phyloP scores from a whole-genome alignment of 2,797 vertebrate species.

The Heliangelus exortis region DNA sequence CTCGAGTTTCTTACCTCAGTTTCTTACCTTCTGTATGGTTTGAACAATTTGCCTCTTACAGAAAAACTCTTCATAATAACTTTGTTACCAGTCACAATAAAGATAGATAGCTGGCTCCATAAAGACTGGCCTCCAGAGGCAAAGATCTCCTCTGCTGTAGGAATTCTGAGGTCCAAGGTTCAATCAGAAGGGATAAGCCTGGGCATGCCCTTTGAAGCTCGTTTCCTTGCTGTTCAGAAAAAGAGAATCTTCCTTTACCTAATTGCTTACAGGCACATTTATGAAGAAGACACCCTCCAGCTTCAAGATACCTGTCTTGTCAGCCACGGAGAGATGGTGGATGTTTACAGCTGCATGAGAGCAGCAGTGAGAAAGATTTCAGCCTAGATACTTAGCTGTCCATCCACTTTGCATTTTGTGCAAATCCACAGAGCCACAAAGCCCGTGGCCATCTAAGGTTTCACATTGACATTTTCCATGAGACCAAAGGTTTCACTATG shows the following conservation, averaged over 20 bases:
- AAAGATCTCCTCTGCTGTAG: neutral
- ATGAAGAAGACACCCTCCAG: neutral
- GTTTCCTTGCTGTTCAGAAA: neutral
- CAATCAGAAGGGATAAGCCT: neutral
- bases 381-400: neutral
- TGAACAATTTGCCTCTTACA: neutral
- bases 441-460: neutral
- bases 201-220: neutral
- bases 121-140: neutral
- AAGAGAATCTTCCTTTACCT: neutral
- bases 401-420: neutral
- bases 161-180: neutral
- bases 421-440: constrained; percentile 40
- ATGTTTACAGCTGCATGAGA: neutral
- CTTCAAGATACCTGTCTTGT: neutral
- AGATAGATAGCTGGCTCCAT: neutral
- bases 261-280: neutral
- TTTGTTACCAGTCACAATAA: neutral
- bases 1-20: neutral
- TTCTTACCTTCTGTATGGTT: neutral
- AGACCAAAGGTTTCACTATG: neutral
- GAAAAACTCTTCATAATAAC: neutral
- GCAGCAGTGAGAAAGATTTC: neutral
- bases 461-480: neutral
- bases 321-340: neutral